phyloP scores from a whole-genome alignment of 2,888 invertebrate species.

The Cantharis lateralis region DNA sequence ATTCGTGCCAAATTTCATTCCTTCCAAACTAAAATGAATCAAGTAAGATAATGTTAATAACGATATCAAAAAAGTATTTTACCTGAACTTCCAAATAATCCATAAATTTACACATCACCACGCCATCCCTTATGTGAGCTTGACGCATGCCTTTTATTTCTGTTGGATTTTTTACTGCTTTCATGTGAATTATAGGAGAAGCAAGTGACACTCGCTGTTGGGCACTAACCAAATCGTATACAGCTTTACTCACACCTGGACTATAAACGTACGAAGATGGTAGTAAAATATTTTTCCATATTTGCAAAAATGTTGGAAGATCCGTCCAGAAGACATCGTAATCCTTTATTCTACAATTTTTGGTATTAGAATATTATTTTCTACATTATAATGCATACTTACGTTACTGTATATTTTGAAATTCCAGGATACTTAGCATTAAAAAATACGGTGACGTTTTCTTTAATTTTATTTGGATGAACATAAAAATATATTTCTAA shows the following conservation, averaged over 20 bases:
- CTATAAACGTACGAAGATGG: conserved; percentile 73
- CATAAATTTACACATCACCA: conserved; percentile 87
- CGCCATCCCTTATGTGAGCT: conserved; percentile 87
- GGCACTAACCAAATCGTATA: conserved; percentile 64
- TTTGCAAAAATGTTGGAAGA: conserved; percentile 66
- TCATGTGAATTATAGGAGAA: conserved; percentile 84
- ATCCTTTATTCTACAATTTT: conserved; percentile 65
- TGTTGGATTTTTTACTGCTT: conserved; percentile 82
- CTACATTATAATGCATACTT: conserved; percentile 42
- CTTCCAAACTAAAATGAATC: conserved; percentile 42
- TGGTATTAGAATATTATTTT: not conserved
- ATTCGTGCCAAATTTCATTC: conserved; percentile 62
- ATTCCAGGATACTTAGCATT: conserved; percentile 62
- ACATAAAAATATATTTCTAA: conserved; percentile 72
- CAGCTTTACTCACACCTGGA: conserved; percentile 73
- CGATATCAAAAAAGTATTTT: conserved; percentile 35
- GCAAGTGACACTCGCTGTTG: conserved; percentile 64
- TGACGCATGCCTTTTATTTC: conserved; percentile 82
- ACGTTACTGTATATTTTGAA: conserved; percentile 68
- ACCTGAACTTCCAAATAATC: conserved; percentile 72
- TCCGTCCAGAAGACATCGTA: conserved; percentile 74
- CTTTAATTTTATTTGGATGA: conserved; percentile 62
- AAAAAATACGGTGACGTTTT: conserved; percentile 55
- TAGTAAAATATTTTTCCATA: conserved; percentile 69
- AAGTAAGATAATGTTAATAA: not conserved